phyloP scores from a whole-genome alignment of 2,113 vertebrate species.

The Vicugna pacos region DNA sequence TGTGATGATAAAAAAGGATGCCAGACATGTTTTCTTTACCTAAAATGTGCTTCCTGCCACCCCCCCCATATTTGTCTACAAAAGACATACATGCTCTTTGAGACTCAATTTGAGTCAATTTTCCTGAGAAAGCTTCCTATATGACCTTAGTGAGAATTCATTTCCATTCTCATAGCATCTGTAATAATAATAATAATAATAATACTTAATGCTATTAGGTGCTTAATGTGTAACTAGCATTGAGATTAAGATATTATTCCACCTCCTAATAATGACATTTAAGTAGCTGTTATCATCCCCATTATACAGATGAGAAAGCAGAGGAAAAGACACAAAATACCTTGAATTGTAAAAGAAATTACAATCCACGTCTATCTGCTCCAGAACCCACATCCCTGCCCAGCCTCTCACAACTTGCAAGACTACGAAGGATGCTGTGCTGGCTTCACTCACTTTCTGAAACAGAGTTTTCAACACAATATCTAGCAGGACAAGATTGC shows the following conservation, averaged over 20 bases:
- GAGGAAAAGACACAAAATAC: neutral
- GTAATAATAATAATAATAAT: neutral
- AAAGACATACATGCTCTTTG: neutral
- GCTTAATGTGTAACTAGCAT: neutral
- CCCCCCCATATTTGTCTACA: neutral
- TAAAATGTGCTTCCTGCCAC: neutral
- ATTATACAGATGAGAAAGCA: neutral
- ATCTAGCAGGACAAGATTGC: too few species aligned
- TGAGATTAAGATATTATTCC: neutral
- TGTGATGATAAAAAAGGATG: neutral
- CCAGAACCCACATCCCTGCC: fast-evolving
- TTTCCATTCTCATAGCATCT: neutral
- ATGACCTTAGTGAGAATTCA: neutral
- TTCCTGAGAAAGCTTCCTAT: neutral
- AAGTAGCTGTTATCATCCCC: neutral
- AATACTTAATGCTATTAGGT: neutral
- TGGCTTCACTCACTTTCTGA: too few species aligned
- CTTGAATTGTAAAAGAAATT: neutral
- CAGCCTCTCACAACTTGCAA: neutral
- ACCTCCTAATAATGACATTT: neutral
- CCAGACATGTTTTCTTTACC: neutral
- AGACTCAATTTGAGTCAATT: neutral
- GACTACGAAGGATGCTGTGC: neutral
- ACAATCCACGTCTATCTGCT: neutral
- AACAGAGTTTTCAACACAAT: too few species aligned